A percentile compares a stretch with the other conserved stretches of the same genome.
Conservation (phyloP, 2,113 vertebrate genomes). For the Galeopterus variegatus region DNA sequence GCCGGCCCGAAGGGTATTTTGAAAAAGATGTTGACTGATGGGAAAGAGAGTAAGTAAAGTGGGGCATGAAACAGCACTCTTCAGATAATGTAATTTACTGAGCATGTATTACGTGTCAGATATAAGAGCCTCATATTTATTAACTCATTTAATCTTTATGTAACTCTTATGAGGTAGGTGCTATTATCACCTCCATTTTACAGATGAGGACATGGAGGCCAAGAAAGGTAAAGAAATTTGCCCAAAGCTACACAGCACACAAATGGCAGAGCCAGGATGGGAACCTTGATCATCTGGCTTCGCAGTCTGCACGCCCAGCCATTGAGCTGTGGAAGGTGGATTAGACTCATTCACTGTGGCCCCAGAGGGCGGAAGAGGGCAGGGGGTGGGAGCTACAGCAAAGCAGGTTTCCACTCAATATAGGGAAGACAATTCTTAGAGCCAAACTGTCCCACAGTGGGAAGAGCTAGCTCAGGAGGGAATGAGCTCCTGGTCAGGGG, state of each 20-base stretch:
- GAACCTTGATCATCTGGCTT: background rate
- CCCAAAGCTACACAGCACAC: background rate
- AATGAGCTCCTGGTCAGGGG: background rate
- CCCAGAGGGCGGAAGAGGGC: background rate
- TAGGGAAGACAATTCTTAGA: background rate
- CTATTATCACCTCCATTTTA: background rate
- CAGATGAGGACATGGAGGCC: conserved; percentile 11
- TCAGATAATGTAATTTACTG: background rate
- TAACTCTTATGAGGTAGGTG: background rate
- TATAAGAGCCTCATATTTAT: background rate
- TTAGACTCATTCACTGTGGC: background rate
- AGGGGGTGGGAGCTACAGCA: background rate
- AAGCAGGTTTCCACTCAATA: background rate
- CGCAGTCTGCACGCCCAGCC: background rate
- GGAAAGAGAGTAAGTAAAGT: background rate
- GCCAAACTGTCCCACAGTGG: background rate
- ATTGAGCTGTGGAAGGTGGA: background rate
- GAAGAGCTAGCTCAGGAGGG: background rate
- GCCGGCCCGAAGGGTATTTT: background rate
- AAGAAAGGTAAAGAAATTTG: background rate
- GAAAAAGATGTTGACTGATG: background rate
- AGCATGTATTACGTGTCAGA: background rate
- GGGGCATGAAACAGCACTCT: background rate
- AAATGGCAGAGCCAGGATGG: background rate
- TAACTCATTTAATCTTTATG: background rate